Conservation (phyloP, 2,113 vertebrate species). For the Enhydra lutris region DNA sequence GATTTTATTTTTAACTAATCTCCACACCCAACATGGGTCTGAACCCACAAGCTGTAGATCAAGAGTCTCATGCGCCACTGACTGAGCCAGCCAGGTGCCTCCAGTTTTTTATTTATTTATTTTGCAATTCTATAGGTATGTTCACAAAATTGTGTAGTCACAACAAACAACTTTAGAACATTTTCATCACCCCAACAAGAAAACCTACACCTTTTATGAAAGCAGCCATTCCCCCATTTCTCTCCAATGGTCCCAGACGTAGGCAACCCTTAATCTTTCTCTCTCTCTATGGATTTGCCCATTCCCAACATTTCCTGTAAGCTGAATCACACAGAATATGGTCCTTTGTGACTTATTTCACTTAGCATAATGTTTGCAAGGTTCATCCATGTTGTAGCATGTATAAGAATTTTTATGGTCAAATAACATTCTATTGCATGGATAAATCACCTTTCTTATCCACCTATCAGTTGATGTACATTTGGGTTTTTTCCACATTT, state of each 20-base stretch:
- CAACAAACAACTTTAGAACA: background rate
- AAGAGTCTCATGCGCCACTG: background rate
- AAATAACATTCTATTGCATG: background rate
- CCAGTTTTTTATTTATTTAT: background rate
- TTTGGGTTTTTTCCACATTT: background rate
- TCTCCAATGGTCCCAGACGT: background rate
- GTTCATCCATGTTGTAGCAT: background rate
- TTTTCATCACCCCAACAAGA: background rate
- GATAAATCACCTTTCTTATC: background rate
- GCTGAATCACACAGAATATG: background rate
- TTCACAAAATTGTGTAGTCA: background rate
- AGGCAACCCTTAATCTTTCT: background rate
- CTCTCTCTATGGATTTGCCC: background rate
- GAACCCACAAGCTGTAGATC: background rate
- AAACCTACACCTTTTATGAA: background rate
- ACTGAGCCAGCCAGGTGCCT: background rate
- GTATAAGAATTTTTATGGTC: background rate
- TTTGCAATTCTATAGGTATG: background rate
- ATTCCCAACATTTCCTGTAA: background rate
- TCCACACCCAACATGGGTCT: background rate
- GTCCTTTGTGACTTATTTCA: constrained; percentile 28
- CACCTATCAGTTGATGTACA: background rate
- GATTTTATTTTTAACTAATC: background rate
- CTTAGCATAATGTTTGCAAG: constrained; percentile 7
- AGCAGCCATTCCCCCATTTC: background rate